phyloP scores from a whole-genome alignment of 92 coral and sea anemone genomes.

The Nematostella vectensis region DNA sequence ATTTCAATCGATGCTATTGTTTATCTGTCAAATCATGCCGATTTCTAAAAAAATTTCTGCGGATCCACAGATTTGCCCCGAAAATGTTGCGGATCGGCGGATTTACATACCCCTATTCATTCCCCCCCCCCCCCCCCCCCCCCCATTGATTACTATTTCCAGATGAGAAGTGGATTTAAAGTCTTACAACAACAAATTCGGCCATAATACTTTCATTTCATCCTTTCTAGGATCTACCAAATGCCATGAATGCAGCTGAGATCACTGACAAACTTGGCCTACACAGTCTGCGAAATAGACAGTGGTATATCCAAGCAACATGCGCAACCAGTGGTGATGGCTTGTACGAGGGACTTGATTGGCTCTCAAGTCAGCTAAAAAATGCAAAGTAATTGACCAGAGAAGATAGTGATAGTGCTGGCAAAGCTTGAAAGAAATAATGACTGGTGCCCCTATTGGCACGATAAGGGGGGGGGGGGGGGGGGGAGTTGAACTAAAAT shows the following conservation, averaged over 20 bases:
- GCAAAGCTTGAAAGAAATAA: neutral
- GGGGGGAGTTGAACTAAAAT: neutral
- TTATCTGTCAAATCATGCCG: too few species aligned
- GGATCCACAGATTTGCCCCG: too few species aligned
- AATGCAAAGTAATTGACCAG: slow-evolving; percentile 25
- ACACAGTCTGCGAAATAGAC: slow-evolving; percentile 47
- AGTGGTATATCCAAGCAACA: slow-evolving; percentile 92
- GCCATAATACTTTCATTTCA: too few species aligned
- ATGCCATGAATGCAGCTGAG: slow-evolving; percentile 97
- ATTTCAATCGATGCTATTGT: too few species aligned
- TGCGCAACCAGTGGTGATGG: slow-evolving; percentile 99
- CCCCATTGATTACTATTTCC: too few species aligned
- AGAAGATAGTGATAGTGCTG: neutral
- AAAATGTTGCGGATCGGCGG: too few species aligned
- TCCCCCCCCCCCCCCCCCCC: too few species aligned
- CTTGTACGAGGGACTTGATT: slow-evolving; percentile 90
- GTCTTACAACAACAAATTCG: too few species aligned
- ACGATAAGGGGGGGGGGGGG: slow-evolving; percentile 1
- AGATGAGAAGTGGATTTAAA: too few species aligned
- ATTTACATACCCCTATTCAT: too few species aligned
- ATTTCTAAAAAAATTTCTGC: too few species aligned
- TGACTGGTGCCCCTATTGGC: neutral
- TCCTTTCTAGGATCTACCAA: slow-evolving; percentile 68
- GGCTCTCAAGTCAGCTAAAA: slow-evolving; percentile 68
- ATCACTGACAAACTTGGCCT: slow-evolving; percentile 84